Conservation (phyloP, 2,113 vertebrate species). For the Rhynchomys soricoides region DNA sequence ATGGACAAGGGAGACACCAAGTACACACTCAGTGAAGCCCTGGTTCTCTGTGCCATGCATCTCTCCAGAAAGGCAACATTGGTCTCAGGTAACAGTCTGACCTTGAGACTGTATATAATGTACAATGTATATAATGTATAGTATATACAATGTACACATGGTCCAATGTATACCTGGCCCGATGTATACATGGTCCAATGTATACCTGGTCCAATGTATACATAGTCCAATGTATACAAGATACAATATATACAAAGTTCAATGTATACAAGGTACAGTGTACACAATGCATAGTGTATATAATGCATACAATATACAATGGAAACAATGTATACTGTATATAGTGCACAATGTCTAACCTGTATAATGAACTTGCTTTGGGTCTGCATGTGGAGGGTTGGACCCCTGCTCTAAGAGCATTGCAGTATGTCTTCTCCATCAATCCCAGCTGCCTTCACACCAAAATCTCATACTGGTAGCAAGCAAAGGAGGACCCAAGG, state of each 20-base stretch:
- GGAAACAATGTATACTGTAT: not conserved
- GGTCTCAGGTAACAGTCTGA: not conserved
- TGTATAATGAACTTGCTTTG: slow-evolving; percentile 82
- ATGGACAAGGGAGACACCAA: too few species aligned
- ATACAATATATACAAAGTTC: too few species aligned
- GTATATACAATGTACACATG: too few species aligned
- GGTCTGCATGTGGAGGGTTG: slow-evolving; percentile 58
- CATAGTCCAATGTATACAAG: too few species aligned
- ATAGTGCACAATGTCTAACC: slow-evolving; percentile 4
- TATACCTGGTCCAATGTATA: too few species aligned
- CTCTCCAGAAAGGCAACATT: not conserved
- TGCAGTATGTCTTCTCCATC: not conserved
- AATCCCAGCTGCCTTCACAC: not conserved
- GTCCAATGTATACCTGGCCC: too few species aligned
- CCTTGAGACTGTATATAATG: slow-evolving; percentile 57
- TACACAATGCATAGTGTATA: too few species aligned
- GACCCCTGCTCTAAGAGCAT: slow-evolving; percentile 37
- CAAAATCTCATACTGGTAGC: not conserved
- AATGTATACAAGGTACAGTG: not conserved
- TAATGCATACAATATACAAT: too few species aligned
- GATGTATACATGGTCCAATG: too few species aligned
- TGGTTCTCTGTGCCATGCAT: slow-evolving; percentile 38
- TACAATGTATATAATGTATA: not conserved
- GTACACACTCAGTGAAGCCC: not conserved
- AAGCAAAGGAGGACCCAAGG: not conserved